phyloP scores from a whole-genome alignment of 2,888 invertebrate species.

The Tachina fera region DNA sequence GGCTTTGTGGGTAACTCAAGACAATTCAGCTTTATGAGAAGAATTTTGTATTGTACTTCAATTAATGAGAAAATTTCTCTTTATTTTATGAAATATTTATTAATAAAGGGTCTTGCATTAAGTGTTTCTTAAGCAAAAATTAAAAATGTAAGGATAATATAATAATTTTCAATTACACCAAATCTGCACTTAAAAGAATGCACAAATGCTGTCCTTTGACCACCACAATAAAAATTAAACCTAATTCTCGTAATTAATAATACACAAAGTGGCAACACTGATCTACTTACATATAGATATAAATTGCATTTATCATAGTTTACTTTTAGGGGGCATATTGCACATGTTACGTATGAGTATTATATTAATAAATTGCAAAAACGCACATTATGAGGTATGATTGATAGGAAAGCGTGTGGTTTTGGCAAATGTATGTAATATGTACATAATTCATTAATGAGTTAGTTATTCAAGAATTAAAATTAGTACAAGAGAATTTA shows the following conservation, averaged over 20 bases:
- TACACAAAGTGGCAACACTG: background rate
- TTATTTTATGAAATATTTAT: too few relatives aligned
- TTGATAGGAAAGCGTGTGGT: constrained; percentile 29
- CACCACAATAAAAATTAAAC: too few relatives aligned
- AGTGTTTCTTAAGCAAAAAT: too few relatives aligned
- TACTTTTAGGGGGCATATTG: constrained; percentile 30
- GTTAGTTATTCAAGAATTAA: constrained; percentile 1
- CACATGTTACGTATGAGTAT: constrained; percentile 1
- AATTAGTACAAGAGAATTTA: background rate
- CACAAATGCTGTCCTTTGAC: too few relatives aligned
- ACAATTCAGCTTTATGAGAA: too few relatives aligned
- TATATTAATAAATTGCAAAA: constrained; percentile 9
- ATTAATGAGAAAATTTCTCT: too few relatives aligned
- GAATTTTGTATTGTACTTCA: too few relatives aligned
- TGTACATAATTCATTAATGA: background rate
- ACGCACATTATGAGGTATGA: constrained; percentile 25
- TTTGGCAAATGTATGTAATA: background rate
- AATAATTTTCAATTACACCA: too few relatives aligned
- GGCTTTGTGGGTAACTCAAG: too few relatives aligned
- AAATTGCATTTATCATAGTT: constrained; percentile 24
- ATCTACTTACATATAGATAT: background rate
- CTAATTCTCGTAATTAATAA: background rate
- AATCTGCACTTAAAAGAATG: too few relatives aligned
- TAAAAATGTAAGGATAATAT: too few relatives aligned
- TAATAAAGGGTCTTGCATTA: too few relatives aligned